Percentiles rank a stretch among this genome's conserved stretches.
Evolutionary conservation across 2,888 invertebrate genomes (phyloP).

Genomic region (Myopa testacea): DNA sequence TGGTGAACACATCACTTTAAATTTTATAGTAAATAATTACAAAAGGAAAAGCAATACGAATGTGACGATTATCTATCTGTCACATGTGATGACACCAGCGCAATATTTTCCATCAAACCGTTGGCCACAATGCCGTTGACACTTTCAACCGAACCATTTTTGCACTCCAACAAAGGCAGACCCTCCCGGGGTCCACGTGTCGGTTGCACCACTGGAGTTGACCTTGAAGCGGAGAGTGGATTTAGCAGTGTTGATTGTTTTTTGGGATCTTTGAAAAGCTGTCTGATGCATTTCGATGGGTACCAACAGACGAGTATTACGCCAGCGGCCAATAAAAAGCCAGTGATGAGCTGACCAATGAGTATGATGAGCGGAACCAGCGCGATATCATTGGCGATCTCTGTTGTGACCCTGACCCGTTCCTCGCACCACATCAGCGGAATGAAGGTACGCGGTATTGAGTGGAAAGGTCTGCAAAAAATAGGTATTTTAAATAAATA

Average conservation of each 20-base stretch:
- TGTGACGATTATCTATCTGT: constrained; percentile 13
- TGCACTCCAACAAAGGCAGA: constrained; percentile 54
- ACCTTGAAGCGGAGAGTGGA: constrained; percentile 48
- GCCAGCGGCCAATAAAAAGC: constrained; percentile 68
- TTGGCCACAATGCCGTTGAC: constrained; percentile 47
- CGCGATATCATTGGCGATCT: constrained; percentile 72
- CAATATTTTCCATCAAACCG: constrained; percentile 49
- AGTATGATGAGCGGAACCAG: constrained; percentile 70
- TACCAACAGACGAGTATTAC: constrained; percentile 64
- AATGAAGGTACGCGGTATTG: constrained; percentile 72
- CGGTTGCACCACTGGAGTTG: constrained; percentile 18
- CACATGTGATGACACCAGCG: constrained; percentile 51
- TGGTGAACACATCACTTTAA: too few species aligned
- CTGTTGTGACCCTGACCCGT: constrained; percentile 72
- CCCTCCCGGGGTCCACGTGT: constrained; percentile 47
- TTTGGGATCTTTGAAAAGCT: constrained; percentile 58
- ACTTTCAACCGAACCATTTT: constrained; percentile 25
- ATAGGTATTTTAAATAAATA: not conserved
- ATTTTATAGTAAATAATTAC: too few species aligned
- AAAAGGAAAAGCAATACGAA: too few species aligned
- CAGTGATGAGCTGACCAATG: constrained; percentile 70
- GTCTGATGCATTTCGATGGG: constrained; percentile 58
- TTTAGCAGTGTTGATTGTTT: constrained; percentile 54
- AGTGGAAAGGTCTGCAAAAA: constrained; percentile 53
- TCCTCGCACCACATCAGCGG: constrained; percentile 86